Conservation (phyloP, 2,888 invertebrate species). For the Clunio marinus region DNA sequence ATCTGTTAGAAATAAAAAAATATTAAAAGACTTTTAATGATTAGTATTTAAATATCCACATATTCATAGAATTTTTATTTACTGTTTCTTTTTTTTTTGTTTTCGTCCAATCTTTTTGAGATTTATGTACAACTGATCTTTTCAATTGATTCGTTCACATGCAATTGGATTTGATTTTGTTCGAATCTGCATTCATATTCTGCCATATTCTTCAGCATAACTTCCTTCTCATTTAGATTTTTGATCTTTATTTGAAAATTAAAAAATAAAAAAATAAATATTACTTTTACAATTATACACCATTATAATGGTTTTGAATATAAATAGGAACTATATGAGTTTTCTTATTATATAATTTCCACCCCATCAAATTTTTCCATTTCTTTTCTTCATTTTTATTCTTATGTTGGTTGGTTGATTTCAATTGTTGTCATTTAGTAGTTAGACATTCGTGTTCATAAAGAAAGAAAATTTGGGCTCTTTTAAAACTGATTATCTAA, state of each 20-base stretch:
- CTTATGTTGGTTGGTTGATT: not conserved
- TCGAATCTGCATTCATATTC: too few relatives aligned
- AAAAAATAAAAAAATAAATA: slow-evolving; percentile 34
- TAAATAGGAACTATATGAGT: slow-evolving; percentile 38
- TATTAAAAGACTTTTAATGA: too few relatives aligned
- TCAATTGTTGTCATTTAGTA: too few relatives aligned
- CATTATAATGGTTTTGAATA: slow-evolving; percentile 36
- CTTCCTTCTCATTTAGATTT: too few relatives aligned
- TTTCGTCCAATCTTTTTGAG: not conserved
- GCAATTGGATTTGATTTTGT: too few relatives aligned
- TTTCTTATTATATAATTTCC: slow-evolving; percentile 12
- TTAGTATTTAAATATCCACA: slow-evolving; percentile 3
- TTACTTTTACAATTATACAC: slow-evolving; percentile 39
- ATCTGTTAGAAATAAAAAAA: too few relatives aligned
- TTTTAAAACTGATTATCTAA: slow-evolving; percentile 14
- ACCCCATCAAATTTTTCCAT: not conserved
- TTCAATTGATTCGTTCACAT: too few relatives aligned
- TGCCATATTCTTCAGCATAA: too few relatives aligned
- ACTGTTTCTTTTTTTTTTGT: not conserved
- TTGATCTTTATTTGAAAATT: slow-evolving; percentile 27
- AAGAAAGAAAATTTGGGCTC: not conserved
- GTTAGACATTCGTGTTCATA: not conserved
- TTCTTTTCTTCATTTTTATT: not conserved
- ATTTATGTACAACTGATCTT: slow-evolving; percentile 19
- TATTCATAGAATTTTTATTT: slow-evolving; percentile 23